Evolutionary conservation across 2,113 vertebrate species (phyloP), one percentile per base, ranked within the genome.

Genomic region (Hippopotamus amphibius): DNA sequence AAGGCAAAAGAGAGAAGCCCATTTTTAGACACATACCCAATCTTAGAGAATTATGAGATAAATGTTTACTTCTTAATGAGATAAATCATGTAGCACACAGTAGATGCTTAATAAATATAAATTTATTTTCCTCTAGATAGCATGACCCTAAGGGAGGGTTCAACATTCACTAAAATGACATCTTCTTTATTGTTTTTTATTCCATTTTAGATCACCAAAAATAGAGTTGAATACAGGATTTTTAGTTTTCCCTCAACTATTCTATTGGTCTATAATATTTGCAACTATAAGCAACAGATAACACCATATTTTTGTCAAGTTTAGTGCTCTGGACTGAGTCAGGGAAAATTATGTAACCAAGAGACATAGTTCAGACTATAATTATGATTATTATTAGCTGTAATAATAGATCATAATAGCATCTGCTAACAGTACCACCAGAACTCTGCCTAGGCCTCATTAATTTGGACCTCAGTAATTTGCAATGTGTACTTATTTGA

Each of bases 301-400:
- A 84, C 22, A 50, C 30, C 41, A 10, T 80, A 46, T 93, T 22
- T 94, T 80, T 82, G 86, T 92, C 76, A 57, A 90, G 24, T 80
- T 68, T 69, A 74, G 17, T 41, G 53, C 28, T 85, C 48, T 88
- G 33, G 57, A 30, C 30, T 85, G 76, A 97, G 66, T 90, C 66
- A 91, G 69, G 96, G 63, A 96, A 96, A 90, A 93, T 87, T 96
- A 83, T 33, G 19, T 61, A 97, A 92, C 68, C 37, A 57, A 86
- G 53, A 93, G 48, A 96, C 68, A 90, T 19, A 90, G 80, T 93
- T 90, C 94, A 92, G 61, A 92, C 41, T 81, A 13, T 94, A 96
- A 98, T 97, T 97, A 82, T 88, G 90, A 93, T 93, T 92, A 96
- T 96, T 93, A 97, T 93, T 94, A 90, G 41, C 71, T 96, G 4